Percentiles rank a stretch among this genome's conserved stretches.
These are phyloP conservation scores for Isoperla grammatica DNA, from an alignment of 2,888 invertebrate genomes.

Conservation along the genomic window DNA sequence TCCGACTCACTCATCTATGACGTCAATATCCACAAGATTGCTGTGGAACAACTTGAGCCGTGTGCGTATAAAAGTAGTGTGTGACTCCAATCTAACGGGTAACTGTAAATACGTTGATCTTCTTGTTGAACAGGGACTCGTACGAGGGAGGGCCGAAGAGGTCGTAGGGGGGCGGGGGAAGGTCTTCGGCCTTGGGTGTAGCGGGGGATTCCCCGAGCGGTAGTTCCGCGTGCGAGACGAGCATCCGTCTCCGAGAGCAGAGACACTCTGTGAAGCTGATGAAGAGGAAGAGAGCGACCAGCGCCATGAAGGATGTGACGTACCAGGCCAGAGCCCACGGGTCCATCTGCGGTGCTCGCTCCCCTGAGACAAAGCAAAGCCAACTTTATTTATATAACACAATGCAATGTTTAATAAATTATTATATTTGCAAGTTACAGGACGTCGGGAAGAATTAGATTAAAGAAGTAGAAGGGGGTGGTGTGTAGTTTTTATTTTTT, in stretches of 20 bases:
- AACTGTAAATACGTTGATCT: not conserved
- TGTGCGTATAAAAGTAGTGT: too few relatives aligned
- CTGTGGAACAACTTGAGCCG: too few relatives aligned
- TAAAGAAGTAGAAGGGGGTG: too few relatives aligned
- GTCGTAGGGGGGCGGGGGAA: not conserved
- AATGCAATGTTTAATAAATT: too few relatives aligned
- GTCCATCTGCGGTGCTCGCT: not conserved
- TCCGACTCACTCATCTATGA: too few relatives aligned
- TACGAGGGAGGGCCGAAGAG: not conserved
- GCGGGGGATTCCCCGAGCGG: not conserved
- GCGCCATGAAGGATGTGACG: not conserved
- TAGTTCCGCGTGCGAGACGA: not conserved
- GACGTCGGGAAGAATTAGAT: too few relatives aligned
- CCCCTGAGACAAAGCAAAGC: too few relatives aligned
- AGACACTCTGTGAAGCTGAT: not conserved
- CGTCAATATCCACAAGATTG: too few relatives aligned
- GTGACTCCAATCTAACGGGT: too few relatives aligned
- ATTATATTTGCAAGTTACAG: too few relatives aligned
- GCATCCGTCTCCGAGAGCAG: not conserved
- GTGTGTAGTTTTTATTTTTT: too few relatives aligned
- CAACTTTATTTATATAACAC: too few relatives aligned
- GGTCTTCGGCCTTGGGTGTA: not conserved
- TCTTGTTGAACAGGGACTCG: not conserved
- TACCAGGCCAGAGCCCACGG: not conserved
- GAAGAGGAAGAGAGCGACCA: not conserved